Evolutionary conservation across 2,797 vertebrate genomes (phyloP), one percentile per base, ranked within the genome.

Genomic region (Manis javanica): DNA sequence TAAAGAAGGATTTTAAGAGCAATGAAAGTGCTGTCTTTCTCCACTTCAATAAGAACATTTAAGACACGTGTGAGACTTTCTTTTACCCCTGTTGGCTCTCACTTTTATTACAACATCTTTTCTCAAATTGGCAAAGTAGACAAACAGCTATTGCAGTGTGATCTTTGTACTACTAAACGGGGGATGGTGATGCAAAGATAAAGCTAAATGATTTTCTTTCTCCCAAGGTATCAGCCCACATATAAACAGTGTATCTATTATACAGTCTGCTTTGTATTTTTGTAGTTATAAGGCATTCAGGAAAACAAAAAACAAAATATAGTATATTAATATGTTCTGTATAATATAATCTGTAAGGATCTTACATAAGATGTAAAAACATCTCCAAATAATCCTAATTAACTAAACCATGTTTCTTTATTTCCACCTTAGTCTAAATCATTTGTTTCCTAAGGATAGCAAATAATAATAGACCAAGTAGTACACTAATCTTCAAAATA

Each of bases 61-160:
- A 97, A 96, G 89, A 87, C 42, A 69, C 88, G 82, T 31, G 82
- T 95, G 77, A 97, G 37, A 93, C 63, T 18, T 93, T 84, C 5
- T 39, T 87, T n/a, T 88, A 82, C 24, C 66, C 14, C 18, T 68
- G 16, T 3, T 96, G 83, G 51, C 53, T 84, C 6, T 95, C 85
- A 39, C 75, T 97, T 98, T 95, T 53, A 98, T 96, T 94, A 96
- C 42, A 96, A 90, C 12, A 83, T 82, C 51, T 96, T 96, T 86
- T 87, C 31, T 95, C 77, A 97, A 71, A 96, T 63, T 87, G 61
- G 66, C 1, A 4, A 74, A 75, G 46, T 31, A 91, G 96, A 91
- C 82, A 92, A 97, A 96, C 31, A 51, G 24, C 85, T 97, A 96
- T 81, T 96, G 7, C 55, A 72, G 26, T 37, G 24, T 71, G 66